Conservation (phyloP, 1,140 invertebrate species). For the Drosophila paulistorum region DNA sequence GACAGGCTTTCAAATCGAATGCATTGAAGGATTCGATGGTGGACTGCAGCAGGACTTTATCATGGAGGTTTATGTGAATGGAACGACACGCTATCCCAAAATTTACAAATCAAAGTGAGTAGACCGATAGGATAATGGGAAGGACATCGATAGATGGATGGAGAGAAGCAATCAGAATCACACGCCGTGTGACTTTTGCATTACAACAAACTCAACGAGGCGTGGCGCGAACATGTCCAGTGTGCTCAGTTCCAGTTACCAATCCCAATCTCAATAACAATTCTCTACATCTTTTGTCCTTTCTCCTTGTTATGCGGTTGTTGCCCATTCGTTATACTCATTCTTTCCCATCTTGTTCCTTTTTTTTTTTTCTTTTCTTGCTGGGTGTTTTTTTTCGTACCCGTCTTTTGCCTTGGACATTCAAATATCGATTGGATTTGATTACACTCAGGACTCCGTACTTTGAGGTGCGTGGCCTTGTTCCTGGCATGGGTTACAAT, state of each 20-base stretch:
- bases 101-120: constrained; percentile 83
- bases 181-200: constrained; percentile 75
- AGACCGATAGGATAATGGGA: neutral
- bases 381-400: constrained; percentile 30
- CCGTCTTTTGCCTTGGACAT: constrained; percentile 35
- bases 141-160: neutral
- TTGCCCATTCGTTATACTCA: constrained; percentile 37
- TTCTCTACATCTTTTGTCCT: constrained; percentile 17
- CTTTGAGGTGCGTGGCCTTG: constrained; percentile 87
- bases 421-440: constrained; percentile 72
- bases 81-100: constrained; percentile 77
- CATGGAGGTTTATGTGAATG: constrained; percentile 85
- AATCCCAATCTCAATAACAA: neutral
- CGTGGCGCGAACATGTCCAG: constrained; percentile 39
- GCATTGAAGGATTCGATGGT: constrained; percentile 91
- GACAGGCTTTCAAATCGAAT: constrained; percentile 90
- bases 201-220: constrained; percentile 71
- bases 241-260: constrained; percentile 10
- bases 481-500: constrained; percentile 88
- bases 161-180: constrained; percentile 65
- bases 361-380: constrained; percentile 34
- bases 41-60: constrained; percentile 89
- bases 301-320: constrained; percentile 18
- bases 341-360: constrained; percentile 19
- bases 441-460: constrained; percentile 83